These are phyloP conservation scores for Nephrotoma appendiculata DNA, from an alignment of 2,888 invertebrate genomes.

Conservation along the genomic window DNA sequence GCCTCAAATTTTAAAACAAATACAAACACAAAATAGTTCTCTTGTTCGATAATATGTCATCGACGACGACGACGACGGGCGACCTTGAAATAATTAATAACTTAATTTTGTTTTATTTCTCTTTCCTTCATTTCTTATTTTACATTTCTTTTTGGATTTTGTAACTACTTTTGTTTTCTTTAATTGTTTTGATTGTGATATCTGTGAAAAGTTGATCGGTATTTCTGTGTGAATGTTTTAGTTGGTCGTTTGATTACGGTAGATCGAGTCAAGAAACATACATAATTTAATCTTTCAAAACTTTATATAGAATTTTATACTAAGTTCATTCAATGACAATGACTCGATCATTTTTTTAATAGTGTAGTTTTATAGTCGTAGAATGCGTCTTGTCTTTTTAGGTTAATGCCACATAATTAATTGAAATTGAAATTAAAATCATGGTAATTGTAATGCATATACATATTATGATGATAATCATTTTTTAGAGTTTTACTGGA, in stretches of 20 bases:
- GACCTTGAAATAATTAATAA: neutral
- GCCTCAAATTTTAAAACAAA: neutral
- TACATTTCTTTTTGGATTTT: neutral
- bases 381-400: neutral
- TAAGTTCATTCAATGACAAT: neutral
- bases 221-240: neutral
- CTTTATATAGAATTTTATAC: neutral
- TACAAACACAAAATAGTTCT: neutral
- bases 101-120: neutral
- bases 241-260: neutral
- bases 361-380: neutral
- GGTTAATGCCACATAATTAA: neutral
- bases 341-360: neutral
- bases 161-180: neutral
- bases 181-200: neutral
- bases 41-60: neutral
- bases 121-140: neutral
- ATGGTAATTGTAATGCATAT: neutral
- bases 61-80: neutral
- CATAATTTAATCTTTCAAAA: neutral
- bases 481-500: neutral
- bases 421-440: neutral
- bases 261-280: neutral
- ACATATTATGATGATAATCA: neutral
- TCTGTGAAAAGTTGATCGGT: neutral